Evolutionary conservation across 2,888 invertebrate species (phyloP).

Genomic region (Boloria selene): DNA sequence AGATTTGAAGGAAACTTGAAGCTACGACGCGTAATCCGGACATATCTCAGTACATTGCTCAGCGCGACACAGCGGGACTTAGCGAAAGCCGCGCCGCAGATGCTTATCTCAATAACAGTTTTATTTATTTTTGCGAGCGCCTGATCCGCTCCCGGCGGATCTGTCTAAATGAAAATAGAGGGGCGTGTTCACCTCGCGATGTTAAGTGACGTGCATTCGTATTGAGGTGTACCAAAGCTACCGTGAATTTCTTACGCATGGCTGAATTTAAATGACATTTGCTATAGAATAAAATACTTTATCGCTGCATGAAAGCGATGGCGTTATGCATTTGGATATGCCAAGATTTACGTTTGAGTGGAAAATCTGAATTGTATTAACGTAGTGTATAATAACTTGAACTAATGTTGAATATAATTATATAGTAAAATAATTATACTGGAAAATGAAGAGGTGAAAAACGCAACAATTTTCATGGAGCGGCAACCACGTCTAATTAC

Average conservation of each 20-base stretch:
- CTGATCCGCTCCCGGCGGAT: conserved; percentile 75
- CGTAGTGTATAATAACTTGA: too few species aligned
- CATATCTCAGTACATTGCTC: conserved; percentile 80
- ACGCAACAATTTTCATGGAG: conserved; percentile 37
- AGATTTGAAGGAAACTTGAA: conserved; percentile 61
- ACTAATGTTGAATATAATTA: background rate
- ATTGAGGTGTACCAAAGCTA: conserved; percentile 24
- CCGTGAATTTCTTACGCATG: conserved; percentile 19
- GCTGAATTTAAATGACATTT: conserved; percentile 8
- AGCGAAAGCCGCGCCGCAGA: conserved; percentile 79
- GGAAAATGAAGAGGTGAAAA: conserved; percentile 21
- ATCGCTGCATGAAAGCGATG: background rate
- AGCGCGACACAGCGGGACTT: conserved; percentile 79
- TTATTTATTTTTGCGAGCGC: conserved; percentile 81
- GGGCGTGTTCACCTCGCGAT: conserved; percentile 49
- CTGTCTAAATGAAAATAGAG: conserved; percentile 76
- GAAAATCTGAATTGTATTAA: too few species aligned
- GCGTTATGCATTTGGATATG: background rate
- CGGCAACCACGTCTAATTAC: conserved; percentile 58
- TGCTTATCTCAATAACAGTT: conserved; percentile 83
- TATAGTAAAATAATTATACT: background rate
- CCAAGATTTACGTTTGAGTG: background rate
- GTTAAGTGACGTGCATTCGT: conserved; percentile 37
- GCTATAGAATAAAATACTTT: background rate
- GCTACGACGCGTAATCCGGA: conserved; percentile 73